Evolutionary conservation across 2,113 vertebrate genomes (phyloP).

Genomic region (Corythoichthys haematopterus): DNA sequence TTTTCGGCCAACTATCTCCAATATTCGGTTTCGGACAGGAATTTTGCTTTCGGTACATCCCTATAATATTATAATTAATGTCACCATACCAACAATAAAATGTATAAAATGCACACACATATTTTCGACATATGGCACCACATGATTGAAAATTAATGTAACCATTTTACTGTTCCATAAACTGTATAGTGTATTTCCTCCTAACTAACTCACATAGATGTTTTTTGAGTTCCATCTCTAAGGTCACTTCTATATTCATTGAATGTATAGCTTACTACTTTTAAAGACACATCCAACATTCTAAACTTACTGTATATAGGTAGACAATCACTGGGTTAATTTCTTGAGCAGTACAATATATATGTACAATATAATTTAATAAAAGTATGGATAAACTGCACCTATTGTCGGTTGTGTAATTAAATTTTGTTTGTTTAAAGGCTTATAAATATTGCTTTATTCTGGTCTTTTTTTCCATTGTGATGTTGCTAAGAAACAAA

Average conservation of each 20-base stretch:
- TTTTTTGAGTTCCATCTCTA: constrained; percentile 44
- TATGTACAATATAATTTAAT: not conserved
- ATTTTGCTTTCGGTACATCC: too few relatives aligned
- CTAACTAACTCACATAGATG: constrained; percentile 43
- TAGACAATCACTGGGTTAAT: constrained; percentile 32
- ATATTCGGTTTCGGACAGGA: too few relatives aligned
- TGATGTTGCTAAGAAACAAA: not conserved
- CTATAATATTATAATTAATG: not conserved
- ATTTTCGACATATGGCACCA: constrained; percentile 30
- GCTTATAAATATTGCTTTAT: not conserved
- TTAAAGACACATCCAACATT: constrained; percentile 22
- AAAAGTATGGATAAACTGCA: not conserved
- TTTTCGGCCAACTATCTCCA: too few relatives aligned
- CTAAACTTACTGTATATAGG: constrained; percentile 22
- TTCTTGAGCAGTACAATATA: constrained; percentile 8
- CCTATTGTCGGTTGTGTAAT: not conserved
- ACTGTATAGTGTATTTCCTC: constrained; percentile 13
- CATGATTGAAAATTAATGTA: constrained; percentile 13
- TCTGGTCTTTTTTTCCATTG: not conserved
- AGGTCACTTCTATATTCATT: constrained; percentile 67
- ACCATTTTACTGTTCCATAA: constrained; percentile 8
- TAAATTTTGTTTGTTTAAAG: not conserved
- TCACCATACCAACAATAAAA: constrained; percentile 8
- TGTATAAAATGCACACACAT: not conserved
- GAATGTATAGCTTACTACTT: constrained; percentile 18